These are phyloP conservation scores for Papilio gigon DNA, from an alignment of 2,888 invertebrate species.

Conservation along the genomic window DNA sequence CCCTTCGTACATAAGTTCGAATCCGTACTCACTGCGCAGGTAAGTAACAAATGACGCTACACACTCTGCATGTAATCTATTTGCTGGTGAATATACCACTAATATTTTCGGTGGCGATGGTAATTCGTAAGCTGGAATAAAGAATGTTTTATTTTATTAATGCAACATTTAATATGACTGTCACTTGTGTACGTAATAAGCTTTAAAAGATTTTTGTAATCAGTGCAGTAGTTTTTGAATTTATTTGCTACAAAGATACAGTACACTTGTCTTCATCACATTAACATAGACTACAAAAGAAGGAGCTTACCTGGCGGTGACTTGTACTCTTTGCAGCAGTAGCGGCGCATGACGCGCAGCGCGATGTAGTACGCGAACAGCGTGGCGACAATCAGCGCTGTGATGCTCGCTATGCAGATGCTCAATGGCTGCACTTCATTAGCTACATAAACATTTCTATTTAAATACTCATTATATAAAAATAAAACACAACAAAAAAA, in stretches of 20 bases:
- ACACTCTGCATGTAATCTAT: constrained; percentile 71
- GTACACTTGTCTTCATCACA: neutral
- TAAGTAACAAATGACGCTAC: constrained; percentile 68
- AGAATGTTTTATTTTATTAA: neutral
- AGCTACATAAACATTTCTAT: constrained; percentile 49
- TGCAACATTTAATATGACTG: too few relatives aligned
- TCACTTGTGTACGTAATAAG: too few relatives aligned
- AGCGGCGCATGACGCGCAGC: constrained; percentile 61
- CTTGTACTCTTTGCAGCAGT: constrained; percentile 70
- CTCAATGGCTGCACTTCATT: constrained; percentile 64
- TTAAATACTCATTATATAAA: neutral
- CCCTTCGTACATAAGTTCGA: constrained; percentile 69
- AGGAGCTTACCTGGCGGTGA: constrained; percentile 53
- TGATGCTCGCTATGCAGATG: constrained; percentile 74
- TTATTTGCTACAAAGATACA: too few relatives aligned
- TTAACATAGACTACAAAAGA: neutral
- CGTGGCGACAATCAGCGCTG: constrained; percentile 67
- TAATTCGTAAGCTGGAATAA: constrained; percentile 59
- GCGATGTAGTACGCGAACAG: constrained; percentile 73
- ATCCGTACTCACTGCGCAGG: constrained; percentile 68
- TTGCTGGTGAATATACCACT: constrained; percentile 68
- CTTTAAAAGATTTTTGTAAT: too few relatives aligned
- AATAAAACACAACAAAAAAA: too few relatives aligned
- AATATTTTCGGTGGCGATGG: constrained; percentile 71
- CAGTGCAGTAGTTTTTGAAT: too few relatives aligned